A percentile compares a stretch with the other conserved stretches of the same genome.
These are phyloP conservation scores for Lasiommata megera DNA, from an alignment of 2,888 invertebrate species.

Conservation along the genomic window DNA sequence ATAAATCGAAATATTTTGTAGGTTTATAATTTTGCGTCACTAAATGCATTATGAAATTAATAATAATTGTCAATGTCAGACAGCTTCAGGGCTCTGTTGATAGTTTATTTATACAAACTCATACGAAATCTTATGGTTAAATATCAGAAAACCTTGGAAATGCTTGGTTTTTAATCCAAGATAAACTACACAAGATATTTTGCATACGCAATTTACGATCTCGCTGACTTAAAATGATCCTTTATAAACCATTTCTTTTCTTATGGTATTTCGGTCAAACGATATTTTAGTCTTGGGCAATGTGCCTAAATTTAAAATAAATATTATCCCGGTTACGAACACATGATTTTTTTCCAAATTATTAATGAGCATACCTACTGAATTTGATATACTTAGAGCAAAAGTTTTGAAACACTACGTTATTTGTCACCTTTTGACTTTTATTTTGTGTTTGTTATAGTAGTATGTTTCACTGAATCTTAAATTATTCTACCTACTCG, in stretches of 20 bases:
- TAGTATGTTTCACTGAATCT: background rate
- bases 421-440: background rate
- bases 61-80: no score
- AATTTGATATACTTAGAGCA: no score
- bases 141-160: no score
- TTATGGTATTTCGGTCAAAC: conserved; percentile 7
- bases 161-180: no score
- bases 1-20: no score
- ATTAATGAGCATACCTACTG: background rate
- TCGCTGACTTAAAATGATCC: background rate
- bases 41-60: no score
- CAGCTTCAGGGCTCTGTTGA: no score
- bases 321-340: conserved; percentile 5
- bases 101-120: no score
- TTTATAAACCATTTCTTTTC: background rate
- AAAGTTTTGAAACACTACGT: background rate
- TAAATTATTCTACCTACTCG: background rate
- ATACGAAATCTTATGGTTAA: no score
- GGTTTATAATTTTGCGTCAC: no score
- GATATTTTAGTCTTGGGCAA: conserved; percentile 3
- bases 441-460: background rate
- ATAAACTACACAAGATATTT: no score
- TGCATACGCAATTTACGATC: background rate
- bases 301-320: conserved; percentile 4
- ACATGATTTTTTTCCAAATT: background rate